Percentiles rank a stretch among this genome's conserved stretches.
Conservation (phyloP, 2,888 invertebrate species). For the Abrostola triplasia region DNA sequence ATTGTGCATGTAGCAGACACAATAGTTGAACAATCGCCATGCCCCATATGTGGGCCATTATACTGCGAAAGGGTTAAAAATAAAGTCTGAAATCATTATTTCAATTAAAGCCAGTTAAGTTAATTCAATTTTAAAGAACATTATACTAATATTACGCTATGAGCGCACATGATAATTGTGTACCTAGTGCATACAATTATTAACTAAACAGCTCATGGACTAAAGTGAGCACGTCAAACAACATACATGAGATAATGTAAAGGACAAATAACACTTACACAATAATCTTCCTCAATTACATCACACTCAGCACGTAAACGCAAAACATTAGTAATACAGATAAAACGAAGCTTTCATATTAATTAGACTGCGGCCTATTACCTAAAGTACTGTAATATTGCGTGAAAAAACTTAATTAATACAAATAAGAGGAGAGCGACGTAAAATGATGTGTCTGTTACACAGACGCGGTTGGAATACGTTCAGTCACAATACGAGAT, state of each 20-base stretch:
- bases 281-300: slow-evolving; percentile 23
- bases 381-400: slow-evolving; percentile 21
- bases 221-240: neutral
- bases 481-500: slow-evolving; percentile 13
- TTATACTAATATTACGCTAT: no score
- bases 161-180: neutral
- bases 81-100: no score
- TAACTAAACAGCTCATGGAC: neutral
- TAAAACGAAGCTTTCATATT: slow-evolving; percentile 42
- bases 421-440: slow-evolving; percentile 4
- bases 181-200: neutral
- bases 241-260: neutral
- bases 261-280: slow-evolving; percentile 7
- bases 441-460: slow-evolving; percentile 48
- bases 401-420: slow-evolving; percentile 46
- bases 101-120: no score
- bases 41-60: no score
- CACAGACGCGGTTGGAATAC: slow-evolving; percentile 30
- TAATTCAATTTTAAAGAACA: no score
- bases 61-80: no score
- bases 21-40: no score
- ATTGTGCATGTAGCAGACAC: no score
- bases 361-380: slow-evolving; percentile 36
- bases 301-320: slow-evolving; percentile 17
- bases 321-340: slow-evolving; percentile 14